Base-by-base conservation (phyloP, 2,888 invertebrate species). In the Clostera curtula region DNA sequence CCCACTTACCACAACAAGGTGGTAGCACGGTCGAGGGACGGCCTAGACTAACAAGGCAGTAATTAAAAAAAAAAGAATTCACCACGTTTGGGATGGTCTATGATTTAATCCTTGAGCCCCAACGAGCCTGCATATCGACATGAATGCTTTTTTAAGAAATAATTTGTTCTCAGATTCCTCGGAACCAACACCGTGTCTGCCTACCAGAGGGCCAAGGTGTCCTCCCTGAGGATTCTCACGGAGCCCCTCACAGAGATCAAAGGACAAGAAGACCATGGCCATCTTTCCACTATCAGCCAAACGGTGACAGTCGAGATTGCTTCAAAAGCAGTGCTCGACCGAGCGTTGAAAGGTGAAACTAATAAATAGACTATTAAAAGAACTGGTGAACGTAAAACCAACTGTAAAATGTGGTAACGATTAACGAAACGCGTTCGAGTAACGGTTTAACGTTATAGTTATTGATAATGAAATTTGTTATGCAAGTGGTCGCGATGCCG, bases 121-220 rank as follows among this genome's bases (percentile, higher is more conserved):
- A n/a, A n/a, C n/a, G n/a, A n/a, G n/a, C n/a, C n/a, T n/a, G n/a
- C n/a, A n/a, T n/a, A n/a, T n/a, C n/a, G n/a, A n/a, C n/a, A n/a
- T n/a, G n/a, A n/a, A n/a, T n/a, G n/a, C n/a, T n/a, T n/a, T 1
- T 17, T 5, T 25, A 3, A 25, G 16, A 11, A 10, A 18, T 7
- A 11, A 12, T n/a, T 6, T 17, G 5, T 15, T 25, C 22, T 3
- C 73, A 95, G 96, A 69, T 93, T 93, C 67, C 85, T 96, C 41
- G 93, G 95, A 36, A 90, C 93, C 66, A 95, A 93, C 59, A 94
- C 95, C 2, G 90, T 94, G 25, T 90, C 91, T 29, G 95, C 95
- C n/a, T 95, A 95, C 82, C 93, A 95, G 56, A 88, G 94, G 36
- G 95, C 96, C 49, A 94, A 93, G 77, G 93, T 95, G 6, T 94